Base-by-base conservation (phyloP, 2,113 vertebrate species). In the Bubo scandiacus region DNA sequence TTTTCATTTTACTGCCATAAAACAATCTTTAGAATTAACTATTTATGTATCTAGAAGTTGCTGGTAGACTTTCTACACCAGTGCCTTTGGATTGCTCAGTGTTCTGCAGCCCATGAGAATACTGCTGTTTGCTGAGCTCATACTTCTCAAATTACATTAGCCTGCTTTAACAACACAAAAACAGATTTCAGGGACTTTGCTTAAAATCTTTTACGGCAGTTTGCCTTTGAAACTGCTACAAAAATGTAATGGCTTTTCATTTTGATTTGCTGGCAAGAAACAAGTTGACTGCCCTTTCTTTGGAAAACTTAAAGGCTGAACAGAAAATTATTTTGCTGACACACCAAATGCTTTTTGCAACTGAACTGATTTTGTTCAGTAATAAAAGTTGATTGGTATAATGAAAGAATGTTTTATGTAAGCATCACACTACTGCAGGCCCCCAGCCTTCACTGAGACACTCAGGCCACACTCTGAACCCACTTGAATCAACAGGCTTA, bases 321-420 rank as follows among this genome's bases (percentile, higher is more conserved):
- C 8, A 82, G 78, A 77, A 96, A 86, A 88, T 87, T 75, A 72
- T 92, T 93, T 96, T 95, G 82, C 94, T 93, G 96, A 96, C 49
- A 36, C 71, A 87, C 40, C 47, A 93, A 92, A 86, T 80, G 67
- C 23, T 81, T 91, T 91, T 83, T 80, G 65, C 26, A 61, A 73
- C 52, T 52, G 36, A 93, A 74, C 88, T 80, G 92, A 88, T 81
- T 95, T 92, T 91, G 55, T 82, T 96, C 2, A 17, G 81, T 92
- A 96, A 89, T 96, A 95, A 97, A 97, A 97, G 77, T 66, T 83
- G 82, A 80, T 92, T 90, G 72, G 81, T 94, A 40, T 85, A 94
- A 88, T 91, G 80, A 88, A 95, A 85, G 67, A 87, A 29, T 55
- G 32, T 87, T 96, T 96, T 93, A 78, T 77, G 78, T 70, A 90